Evolutionary conservation across 2,797 vertebrate species (phyloP).

Genomic region (Gephyroberyx darwinii): DNA sequence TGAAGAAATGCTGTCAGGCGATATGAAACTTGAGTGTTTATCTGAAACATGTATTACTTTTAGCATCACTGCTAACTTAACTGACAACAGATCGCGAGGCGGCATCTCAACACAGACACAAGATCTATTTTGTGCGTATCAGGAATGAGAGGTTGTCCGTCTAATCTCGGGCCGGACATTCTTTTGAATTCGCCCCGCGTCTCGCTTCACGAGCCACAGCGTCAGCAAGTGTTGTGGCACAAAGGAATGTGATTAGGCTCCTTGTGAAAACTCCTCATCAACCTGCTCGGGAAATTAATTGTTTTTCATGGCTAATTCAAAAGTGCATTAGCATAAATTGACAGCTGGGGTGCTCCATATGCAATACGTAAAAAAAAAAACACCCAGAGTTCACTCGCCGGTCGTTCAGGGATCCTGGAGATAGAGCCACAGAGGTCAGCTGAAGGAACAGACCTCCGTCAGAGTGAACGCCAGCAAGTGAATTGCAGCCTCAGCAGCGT

Average conservation of each 20-base stretch:
- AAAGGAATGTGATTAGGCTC: slow-evolving; percentile 69
- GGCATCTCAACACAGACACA: slow-evolving; percentile 32
- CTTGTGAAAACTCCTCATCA: slow-evolving; percentile 71
- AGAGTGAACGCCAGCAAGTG: slow-evolving; percentile 60
- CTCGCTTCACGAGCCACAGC: slow-evolving; percentile 50
- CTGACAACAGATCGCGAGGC: slow-evolving; percentile 33
- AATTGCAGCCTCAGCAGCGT: slow-evolving; percentile 76
- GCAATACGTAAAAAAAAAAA: slow-evolving; percentile 60
- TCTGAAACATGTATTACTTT: background rate
- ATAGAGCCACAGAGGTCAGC: slow-evolving; percentile 71
- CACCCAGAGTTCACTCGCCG: slow-evolving; percentile 61
- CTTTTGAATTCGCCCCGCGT: slow-evolving; percentile 65
- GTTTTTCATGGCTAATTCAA: slow-evolving; percentile 76
- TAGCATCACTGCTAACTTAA: slow-evolving; percentile 9
- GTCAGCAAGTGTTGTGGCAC: slow-evolving; percentile 69
- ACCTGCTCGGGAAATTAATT: slow-evolving; percentile 75
- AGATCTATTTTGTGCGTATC: slow-evolving; percentile 41
- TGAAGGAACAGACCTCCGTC: slow-evolving; percentile 69
- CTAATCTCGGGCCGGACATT: slow-evolving; percentile 47
- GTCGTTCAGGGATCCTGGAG: slow-evolving; percentile 57
- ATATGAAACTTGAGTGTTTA: background rate
- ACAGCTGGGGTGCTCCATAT: slow-evolving; percentile 65
- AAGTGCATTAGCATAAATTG: slow-evolving; percentile 76
- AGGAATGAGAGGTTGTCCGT: slow-evolving; percentile 47
- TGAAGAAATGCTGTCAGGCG: background rate